Evolutionary conservation across 2,888 invertebrate genomes (phyloP), one percentile per base, ranked within the genome.

Genomic region (Dusona sp.): DNA sequence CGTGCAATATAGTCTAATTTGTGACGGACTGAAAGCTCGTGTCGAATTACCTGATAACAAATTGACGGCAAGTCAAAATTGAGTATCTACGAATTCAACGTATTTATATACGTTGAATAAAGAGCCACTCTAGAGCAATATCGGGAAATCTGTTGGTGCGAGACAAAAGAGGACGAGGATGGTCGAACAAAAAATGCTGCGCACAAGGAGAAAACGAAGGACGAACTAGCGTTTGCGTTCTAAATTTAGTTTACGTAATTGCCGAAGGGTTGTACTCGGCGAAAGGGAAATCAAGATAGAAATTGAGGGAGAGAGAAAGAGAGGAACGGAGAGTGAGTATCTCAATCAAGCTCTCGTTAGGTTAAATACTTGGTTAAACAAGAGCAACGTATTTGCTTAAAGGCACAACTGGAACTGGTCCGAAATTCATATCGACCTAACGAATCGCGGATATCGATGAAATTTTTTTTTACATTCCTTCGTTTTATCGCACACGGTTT

Each of bases 271-370:
- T 22, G 19, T 25, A 38, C 48, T 9, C n/a, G 2, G n/a, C 51
- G 65, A 22, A 79, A 64, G 64, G 16, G 11, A 13, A 33, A 2
- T 16, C n/a, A 2, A 3, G 45, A 13, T 25, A n/a, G 29, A n/a
- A 22, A 13, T 38, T 4, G 19, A 48, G 33, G 25, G 64, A 9
- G 51, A 29, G 57, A 48, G 65, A 45, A 22, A 65, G 68, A 22
- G 57, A 75, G 77, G 85, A 78, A 77, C 9, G 38, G 36, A 61
- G 67, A 33, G 42, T 79, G 83, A 83, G 82, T 79, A 79, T 74
- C 83, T 83, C 85, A 85, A 85, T 85, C 72, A 83, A 75, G 83
- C 70, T 68, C 83, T 83, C 79, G 85, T 83, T 85, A 85, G 79
- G 79, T 68, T 51, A 79, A 77, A 83, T 79, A 83, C 72, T 85